Evolutionary conservation across 2,888 invertebrate species (phyloP).

Genomic region (Alentia gelatinosa): DNA sequence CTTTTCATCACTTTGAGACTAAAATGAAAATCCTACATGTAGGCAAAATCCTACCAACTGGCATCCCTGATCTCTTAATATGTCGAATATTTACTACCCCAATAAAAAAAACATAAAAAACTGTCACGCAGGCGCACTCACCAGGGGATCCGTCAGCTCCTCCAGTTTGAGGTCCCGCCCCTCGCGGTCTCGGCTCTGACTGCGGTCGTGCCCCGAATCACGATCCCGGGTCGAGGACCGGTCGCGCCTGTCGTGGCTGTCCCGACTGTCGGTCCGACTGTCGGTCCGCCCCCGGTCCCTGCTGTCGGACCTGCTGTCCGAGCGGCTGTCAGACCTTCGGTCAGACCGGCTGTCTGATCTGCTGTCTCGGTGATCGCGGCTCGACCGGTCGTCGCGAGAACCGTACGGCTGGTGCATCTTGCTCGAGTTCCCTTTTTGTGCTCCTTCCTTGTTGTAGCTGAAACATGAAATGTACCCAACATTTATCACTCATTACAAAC

Average conservation of each 20-base stretch:
- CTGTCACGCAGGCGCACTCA: too few species aligned
- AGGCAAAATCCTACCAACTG: too few species aligned
- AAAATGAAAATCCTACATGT: too few species aligned
- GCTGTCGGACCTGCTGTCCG: background rate
- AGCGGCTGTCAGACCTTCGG: background rate
- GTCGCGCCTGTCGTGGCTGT: background rate
- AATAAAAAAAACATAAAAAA: too few species aligned
- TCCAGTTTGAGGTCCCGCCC: conserved; percentile 40
- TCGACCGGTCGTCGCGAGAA: background rate
- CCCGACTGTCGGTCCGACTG: background rate
- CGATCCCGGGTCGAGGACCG: background rate
- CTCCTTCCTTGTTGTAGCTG: conserved; percentile 73
- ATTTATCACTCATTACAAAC: background rate
- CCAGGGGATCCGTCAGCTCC: background rate
- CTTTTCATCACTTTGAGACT: too few species aligned
- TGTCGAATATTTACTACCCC: too few species aligned
- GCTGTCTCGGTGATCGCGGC: background rate
- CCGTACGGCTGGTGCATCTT: conserved; percentile 58
- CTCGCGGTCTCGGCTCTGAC: background rate
- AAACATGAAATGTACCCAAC: background rate
- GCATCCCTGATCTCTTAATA: too few species aligned
- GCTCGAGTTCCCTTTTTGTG: conserved; percentile 67
- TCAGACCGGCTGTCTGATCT: background rate
- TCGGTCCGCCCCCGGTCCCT: background rate
- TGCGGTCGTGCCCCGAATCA: background rate